Conservation (phyloP, 2,113 vertebrate genomes). For the Oenanthe oenanthe region DNA sequence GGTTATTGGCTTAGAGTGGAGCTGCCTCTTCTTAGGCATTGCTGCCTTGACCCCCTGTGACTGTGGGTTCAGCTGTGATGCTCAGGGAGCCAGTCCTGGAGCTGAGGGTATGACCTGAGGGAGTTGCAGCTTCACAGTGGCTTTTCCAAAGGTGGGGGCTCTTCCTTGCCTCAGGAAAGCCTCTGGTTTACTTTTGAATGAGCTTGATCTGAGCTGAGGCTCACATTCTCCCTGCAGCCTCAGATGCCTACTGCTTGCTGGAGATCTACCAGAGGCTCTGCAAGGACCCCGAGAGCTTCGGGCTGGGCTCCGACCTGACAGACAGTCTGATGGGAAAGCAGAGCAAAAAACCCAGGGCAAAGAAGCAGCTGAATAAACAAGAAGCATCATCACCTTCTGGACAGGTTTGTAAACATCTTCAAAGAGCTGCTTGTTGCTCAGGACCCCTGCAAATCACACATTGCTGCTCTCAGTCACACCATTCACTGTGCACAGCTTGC, state of each 20-base stretch:
- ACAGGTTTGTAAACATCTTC: constrained; percentile 59
- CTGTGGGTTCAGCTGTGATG: not conserved
- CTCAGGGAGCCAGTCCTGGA: not conserved
- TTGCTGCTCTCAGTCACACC: not conserved
- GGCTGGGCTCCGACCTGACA: constrained; percentile 70
- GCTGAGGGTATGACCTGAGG: not conserved
- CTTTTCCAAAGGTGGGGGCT: not conserved
- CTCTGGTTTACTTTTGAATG: not conserved
- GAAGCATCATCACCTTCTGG: not conserved
- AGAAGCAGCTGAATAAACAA: constrained; percentile 50
- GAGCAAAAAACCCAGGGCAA: not conserved
- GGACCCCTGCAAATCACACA: not conserved
- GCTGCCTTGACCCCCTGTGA: not conserved
- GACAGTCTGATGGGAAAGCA: constrained; percentile 26
- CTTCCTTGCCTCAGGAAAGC: not conserved
- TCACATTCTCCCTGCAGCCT: constrained; percentile 9
- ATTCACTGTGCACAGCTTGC: not conserved
- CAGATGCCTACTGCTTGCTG: constrained; percentile 86
- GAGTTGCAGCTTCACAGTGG: not conserved
- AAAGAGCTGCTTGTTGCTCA: constrained; percentile 41
- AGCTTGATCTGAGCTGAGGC: not conserved
- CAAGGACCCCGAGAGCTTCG: constrained; percentile 70
- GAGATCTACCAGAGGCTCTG: constrained; percentile 80
- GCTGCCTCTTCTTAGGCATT: not conserved
- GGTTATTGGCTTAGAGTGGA: not conserved